Evolutionary conservation across 2,888 invertebrate species (phyloP), one percentile per base, ranked within the genome.

Genomic region (Hypsopygia costalis): DNA sequence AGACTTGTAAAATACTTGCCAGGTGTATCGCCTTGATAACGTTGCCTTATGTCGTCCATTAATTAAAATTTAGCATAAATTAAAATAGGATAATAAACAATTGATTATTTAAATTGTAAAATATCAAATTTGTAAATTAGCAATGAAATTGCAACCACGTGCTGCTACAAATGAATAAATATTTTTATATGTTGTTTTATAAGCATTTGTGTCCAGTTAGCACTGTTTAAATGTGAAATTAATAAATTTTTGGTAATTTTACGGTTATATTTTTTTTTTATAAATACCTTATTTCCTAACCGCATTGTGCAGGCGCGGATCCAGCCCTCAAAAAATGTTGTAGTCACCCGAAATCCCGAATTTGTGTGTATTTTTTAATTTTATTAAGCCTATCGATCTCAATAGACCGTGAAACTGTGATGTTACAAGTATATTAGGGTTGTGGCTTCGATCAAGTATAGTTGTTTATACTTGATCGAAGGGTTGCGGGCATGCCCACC

Each of bases 111-210:
- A 31, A 31, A 11, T 6, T 11, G 8, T 32, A 21, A 30, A 36
- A 34, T n/a, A n/a, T n/a, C n/a, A n/a, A 43, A 43, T 45, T 36
- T 43, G n/a, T 20, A 32, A 30, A 49, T 46, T 51, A 55, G 61
- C 58, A 57, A 62, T 62, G 34, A 49, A 57, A 62, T 65, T 67
- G 64, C 57, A 41, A 46, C 44, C 37, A 41, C 46, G 35, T 46
- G 51, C 51, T 52, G 47, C 48, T 45, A 22, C 30, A 43, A 49
- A 42, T 47, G 39, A 8, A 39, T 42, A 48, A 51, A 65, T 69
- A 74, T 76, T 75, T 77, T 71, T 72, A 55, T 74, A 69, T 51
- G 51, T 55, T 59, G 52, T 62, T 60, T n/a, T 69, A 54, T 56
- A 55, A 54, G 49, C 40, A 49, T 46, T 33, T 52, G 47, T 52